phyloP scores from a whole-genome alignment of 2,888 invertebrate species.

The Eupithecia exiguata region DNA sequence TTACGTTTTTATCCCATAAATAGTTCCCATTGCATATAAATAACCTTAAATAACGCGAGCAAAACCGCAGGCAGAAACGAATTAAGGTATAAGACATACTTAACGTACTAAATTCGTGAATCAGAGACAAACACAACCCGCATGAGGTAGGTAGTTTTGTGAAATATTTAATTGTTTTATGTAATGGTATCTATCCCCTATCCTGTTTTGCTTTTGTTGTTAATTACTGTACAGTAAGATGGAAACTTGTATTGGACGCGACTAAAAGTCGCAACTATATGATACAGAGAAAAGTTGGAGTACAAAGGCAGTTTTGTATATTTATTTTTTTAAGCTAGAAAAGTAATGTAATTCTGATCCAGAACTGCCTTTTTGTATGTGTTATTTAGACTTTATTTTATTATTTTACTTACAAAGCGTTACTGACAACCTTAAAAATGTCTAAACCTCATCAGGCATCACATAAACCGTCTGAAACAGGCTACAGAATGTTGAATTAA shows the following conservation, averaged over 20 bases:
- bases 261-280: neutral
- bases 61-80: too few relatives aligned
- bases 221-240: neutral
- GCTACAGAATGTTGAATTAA: too few relatives aligned
- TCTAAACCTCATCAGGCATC: too few relatives aligned
- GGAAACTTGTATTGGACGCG: neutral
- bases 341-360: neutral
- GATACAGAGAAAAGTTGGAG: neutral
- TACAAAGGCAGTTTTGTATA: neutral
- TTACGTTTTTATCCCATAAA: too few relatives aligned
- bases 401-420: neutral
- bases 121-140: too few relatives aligned
- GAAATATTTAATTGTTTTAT: too few relatives aligned
- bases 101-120: too few relatives aligned
- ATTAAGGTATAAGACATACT: too few relatives aligned
- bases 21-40: too few relatives aligned
- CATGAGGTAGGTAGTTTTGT: too few relatives aligned
- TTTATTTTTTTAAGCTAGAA: neutral
- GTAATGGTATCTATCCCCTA: neutral
- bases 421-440: neutral
- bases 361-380: neutral
- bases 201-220: conserved; percentile 1
- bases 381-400: neutral
- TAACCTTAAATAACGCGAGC: too few relatives aligned
- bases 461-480: neutral